These are phyloP conservation scores for Amphipyra berbera DNA, from an alignment of 2,888 invertebrate species.

Conservation along the genomic window DNA sequence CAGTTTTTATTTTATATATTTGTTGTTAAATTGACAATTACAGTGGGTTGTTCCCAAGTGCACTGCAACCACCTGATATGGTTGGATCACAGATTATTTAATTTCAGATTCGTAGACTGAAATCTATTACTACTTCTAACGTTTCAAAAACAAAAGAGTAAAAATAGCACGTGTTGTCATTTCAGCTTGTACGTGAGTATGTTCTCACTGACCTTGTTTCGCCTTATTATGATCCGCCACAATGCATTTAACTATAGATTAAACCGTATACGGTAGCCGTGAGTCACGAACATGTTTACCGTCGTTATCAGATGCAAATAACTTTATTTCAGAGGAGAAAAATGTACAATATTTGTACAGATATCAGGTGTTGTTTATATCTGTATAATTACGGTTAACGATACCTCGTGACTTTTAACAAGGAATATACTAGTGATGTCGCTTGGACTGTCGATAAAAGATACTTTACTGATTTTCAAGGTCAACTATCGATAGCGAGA, in stretches of 20 bases:
- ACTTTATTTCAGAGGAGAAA: conserved; percentile 24
- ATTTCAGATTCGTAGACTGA: neutral
- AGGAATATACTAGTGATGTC: too few species aligned
- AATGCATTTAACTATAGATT: conserved; percentile 36
- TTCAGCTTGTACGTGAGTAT: conserved; percentile 29
- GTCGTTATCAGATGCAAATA: conserved; percentile 43
- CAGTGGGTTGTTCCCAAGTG: too few species aligned
- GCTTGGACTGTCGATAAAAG: too few species aligned
- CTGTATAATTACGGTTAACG: too few species aligned
- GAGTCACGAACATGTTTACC: conserved; percentile 39
- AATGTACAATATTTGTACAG: conserved; percentile 21
- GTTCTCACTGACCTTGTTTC: conserved; percentile 36
- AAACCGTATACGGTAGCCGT: conserved; percentile 9
- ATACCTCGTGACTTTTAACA: too few species aligned
- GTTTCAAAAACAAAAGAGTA: conserved; percentile 23
- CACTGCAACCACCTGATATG: too few species aligned
- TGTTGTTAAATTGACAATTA: too few species aligned
- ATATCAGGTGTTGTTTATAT: conserved; percentile 3
- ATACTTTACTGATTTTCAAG: too few species aligned
- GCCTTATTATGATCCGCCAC: conserved; percentile 19
- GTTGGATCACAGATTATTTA: too few species aligned
- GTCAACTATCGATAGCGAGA: too few species aligned
- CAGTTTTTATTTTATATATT: conserved; percentile 50
- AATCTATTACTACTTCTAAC: conserved; percentile 3
- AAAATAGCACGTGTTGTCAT: conserved; percentile 21